Evolutionary conservation across 1,140 invertebrate species (phyloP), one percentile per base, ranked within the genome.

Genomic region (Drosophila equinoxialis): DNA sequence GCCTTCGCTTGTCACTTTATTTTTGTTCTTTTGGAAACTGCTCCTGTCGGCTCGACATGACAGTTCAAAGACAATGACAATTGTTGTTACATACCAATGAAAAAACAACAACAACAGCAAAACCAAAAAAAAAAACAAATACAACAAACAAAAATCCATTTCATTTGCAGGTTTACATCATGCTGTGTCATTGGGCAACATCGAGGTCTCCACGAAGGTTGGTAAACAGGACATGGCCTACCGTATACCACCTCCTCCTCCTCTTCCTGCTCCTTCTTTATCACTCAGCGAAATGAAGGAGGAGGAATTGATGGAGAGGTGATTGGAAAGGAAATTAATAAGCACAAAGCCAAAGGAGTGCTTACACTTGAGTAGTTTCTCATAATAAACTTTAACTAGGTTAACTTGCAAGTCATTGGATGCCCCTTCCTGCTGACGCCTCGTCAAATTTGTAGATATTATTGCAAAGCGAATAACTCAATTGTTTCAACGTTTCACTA

Each of bases 111-210:
- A 51, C 20, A 11, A 65, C 30, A 64, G 68, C 45, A 55, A 20
- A 51, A 20, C 6, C 10, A 51, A 8, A 48, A 48, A 51, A 51
- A 48, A 48, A 51, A 7, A 51, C 14, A 51, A 51, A 23, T 23
- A 65, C 30, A 64, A 73, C 45, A 55, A 83, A 75, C 55, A 75
- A 70, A 51, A 26, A 57, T 63, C 62, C 72, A 59, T 75, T 87
- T 78, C 74, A 80, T 75, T 87, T 70, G 42, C 86, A 92, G 91
- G 91, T 73, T 81, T 93, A 59, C 91, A 92, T 74, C 92, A 93
- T 87, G 92, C 92, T 71, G 87, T 92, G 71, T 93, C 92, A 66
- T 75, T 93, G 74, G 92, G 92, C 71, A 92, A 92, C 78, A 93
- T 93, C 64, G 91, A 90, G 72, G 81, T 91, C 62, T 92, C 92